These are phyloP conservation scores for Diprion similis DNA, from an alignment of 1,140 invertebrate genomes.

Conservation along the genomic window DNA sequence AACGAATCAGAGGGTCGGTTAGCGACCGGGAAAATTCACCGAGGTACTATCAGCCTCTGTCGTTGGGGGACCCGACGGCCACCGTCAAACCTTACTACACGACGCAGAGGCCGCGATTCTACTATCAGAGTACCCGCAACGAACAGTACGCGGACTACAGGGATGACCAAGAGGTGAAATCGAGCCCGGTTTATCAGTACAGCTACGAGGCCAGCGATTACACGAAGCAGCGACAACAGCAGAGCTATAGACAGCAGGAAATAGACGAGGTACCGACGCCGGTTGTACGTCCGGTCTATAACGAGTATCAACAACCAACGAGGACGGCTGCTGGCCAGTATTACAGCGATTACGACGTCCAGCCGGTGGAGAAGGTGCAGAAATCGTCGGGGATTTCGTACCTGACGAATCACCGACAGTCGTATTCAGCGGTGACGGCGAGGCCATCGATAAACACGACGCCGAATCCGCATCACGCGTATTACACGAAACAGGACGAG, in stretches of 20 bases:
- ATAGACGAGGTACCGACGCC: slow-evolving; percentile 48
- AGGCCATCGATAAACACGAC: slow-evolving; percentile 50
- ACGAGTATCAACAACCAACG: slow-evolving; percentile 38
- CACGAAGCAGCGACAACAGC: slow-evolving; percentile 32
- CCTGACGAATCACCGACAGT: slow-evolving; percentile 10
- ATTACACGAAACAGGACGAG: slow-evolving; percentile 77
- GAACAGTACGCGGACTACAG: slow-evolving; percentile 32
- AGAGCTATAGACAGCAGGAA: slow-evolving; percentile 21
- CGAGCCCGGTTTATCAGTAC: slow-evolving; percentile 68
- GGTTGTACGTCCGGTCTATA: slow-evolving; percentile 36
- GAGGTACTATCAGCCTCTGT: slow-evolving; percentile 53
- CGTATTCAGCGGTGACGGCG: not conserved
- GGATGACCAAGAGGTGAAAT: slow-evolving; percentile 38
- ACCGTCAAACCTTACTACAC: slow-evolving; percentile 44
- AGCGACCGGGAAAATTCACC: slow-evolving; percentile 40
- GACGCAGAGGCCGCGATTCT: slow-evolving; percentile 58
- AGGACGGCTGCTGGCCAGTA: slow-evolving; percentile 39
- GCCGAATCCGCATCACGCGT: slow-evolving; percentile 69
- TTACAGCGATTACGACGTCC: slow-evolving; percentile 43
- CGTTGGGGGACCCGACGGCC: slow-evolving; percentile 22
- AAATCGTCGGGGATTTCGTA: slow-evolving; percentile 32
- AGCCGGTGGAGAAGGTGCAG: slow-evolving; percentile 47
- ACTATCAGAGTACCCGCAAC: slow-evolving; percentile 40
- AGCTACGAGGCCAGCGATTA: slow-evolving; percentile 66
- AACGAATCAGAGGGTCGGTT: slow-evolving; percentile 29